These are phyloP conservation scores for Palythoa caribaeorum DNA, from an alignment of 92 coral and sea anemone genomes.

Conservation along the genomic window DNA sequence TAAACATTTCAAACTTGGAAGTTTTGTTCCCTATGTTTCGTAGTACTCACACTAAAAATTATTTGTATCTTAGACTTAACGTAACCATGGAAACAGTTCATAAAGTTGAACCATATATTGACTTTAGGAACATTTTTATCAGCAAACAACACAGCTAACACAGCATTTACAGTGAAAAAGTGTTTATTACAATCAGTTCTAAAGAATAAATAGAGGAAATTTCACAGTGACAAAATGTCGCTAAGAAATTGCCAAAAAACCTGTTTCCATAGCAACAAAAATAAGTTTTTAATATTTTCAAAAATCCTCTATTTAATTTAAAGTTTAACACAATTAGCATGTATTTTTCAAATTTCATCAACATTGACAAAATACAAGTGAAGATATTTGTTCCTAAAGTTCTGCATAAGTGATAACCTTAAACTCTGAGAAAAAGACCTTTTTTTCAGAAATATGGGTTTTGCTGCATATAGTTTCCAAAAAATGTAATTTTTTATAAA, in stretches of 20 bases:
- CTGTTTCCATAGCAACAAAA: background rate
- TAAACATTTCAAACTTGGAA: background rate
- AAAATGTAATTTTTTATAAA: too few relatives aligned
- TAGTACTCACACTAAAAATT: background rate
- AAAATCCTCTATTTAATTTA: slow-evolving; percentile 7
- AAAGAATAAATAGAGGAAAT: slow-evolving; percentile 7
- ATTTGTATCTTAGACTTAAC: background rate
- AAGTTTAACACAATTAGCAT: background rate
- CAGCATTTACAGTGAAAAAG: background rate
- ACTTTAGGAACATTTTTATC: background rate
- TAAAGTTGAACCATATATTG: background rate
- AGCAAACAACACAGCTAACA: background rate
- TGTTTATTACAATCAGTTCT: background rate
- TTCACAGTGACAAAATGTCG: background rate
- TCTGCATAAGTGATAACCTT: background rate
- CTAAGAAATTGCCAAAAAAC: slow-evolving; percentile 4
- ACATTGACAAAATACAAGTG: background rate
- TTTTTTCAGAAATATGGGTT: too few relatives aligned
- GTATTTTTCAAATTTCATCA: background rate
- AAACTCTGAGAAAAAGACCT: slow-evolving; percentile 26
- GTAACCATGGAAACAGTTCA: background rate
- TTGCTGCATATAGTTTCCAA: too few relatives aligned
- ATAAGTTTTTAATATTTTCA: background rate
- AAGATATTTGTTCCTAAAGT: slow-evolving; percentile 5
- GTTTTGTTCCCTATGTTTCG: background rate